Evolutionary conservation across 2,797 vertebrate genomes (phyloP), one percentile per base, ranked within the genome.

Genomic region (Anguilla pacifica): DNA sequence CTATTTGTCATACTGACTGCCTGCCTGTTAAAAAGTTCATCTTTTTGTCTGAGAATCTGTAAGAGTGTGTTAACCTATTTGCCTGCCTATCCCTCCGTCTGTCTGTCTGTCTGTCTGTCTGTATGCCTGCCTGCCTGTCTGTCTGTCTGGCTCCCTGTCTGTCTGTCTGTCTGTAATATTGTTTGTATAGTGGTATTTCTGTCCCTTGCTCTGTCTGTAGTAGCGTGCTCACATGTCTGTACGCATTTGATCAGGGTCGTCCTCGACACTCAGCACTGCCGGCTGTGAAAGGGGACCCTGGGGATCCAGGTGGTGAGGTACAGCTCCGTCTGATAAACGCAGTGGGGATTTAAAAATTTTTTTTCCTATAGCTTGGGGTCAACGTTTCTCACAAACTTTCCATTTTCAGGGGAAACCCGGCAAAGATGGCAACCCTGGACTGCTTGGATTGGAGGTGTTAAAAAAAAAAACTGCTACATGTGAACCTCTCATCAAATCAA

Each of bases 401-500:
- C 49, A 7, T 81, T 49, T 81, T 81, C 39, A 81, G 77, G 77
- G 77, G 19, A 81, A 81, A n/a, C 19, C 19, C 49, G 77, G 77
- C 39, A 81, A 81, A 49, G 77, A 81, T 46, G 77, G 77, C 39
- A 49, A 6, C 77, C 2, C 0, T 49, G 77, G 77, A 46, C 15
- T 46, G 1, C 22, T 0, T 81, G 77, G 77, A 49, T 81, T 35
- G 5, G 3, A 46, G 77, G 77, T 81, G 35, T 1, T 0, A 39
- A 39, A 39, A 39, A 28, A 49, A 81, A 81, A n/a, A n/a, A n/a
- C 2, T 28, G 67, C 7, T 35, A n/a, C 13, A 79, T 46, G 3
- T 79, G 17, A 39, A 4, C 35, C 7, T 7, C 6, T 11, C 1
- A 28, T 11, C 67, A 70, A n/a, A 10, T 70, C 67, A 70, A 28